These are phyloP conservation scores for Girardinichthys multiradiatus DNA, from an alignment of 2,113 vertebrate species.

Conservation along the genomic window DNA sequence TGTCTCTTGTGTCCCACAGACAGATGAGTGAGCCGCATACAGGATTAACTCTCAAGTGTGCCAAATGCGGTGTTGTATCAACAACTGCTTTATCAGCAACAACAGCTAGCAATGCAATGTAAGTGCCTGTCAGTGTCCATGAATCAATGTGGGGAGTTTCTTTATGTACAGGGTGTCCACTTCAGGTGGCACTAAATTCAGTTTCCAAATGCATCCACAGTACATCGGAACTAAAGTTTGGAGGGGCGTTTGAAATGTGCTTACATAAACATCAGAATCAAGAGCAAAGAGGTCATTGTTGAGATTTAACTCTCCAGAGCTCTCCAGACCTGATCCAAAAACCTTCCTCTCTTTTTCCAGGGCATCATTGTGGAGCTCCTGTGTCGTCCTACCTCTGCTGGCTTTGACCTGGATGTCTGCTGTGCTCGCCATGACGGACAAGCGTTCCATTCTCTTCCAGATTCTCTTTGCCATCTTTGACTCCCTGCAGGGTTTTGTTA, in stretches of 20 bases:
- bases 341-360: conserved; percentile 74
- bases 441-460: conserved; percentile 98
- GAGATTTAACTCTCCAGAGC: conserved; percentile 14
- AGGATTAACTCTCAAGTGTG: conserved; percentile 99
- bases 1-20: conserved; percentile 88
- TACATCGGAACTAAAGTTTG: background rate
- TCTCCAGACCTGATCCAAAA: conserved; percentile 17
- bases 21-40: conserved; percentile 99
- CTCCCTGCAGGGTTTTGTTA: conserved; percentile 98
- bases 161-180: conserved; percentile 39
- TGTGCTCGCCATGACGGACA: conserved; percentile 99
- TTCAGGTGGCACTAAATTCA: conserved; percentile 44
- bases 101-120: conserved; percentile 99
- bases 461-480: conserved; percentile 99
- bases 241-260: background rate
- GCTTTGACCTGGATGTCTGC: conserved; percentile 99
- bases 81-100: conserved; percentile 99
- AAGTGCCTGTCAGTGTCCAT: conserved; percentile 83
- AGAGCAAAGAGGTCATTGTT: conserved; percentile 17
- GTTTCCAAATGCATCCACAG: conserved; percentile 7
- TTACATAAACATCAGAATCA: background rate
- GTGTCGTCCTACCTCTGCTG: conserved; percentile 95
- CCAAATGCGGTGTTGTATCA: conserved; percentile 99
- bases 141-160: conserved; percentile 66
- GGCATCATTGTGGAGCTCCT: conserved; percentile 99